Conservation (phyloP, 1,140 invertebrate genomes). For the Adoxophyes honmai region DNA sequence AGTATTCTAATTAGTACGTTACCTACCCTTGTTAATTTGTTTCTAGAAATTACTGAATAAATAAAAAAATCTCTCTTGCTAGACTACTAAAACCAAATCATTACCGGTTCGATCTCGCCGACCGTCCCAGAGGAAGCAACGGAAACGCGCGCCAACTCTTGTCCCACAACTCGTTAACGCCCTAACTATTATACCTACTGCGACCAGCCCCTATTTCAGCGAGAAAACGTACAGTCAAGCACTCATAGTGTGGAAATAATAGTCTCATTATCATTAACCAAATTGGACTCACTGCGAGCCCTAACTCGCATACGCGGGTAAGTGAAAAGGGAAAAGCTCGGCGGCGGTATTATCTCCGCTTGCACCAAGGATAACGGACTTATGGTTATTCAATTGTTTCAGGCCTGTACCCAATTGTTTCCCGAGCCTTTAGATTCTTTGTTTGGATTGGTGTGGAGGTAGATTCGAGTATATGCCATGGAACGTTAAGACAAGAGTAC, state of each 20-base stretch:
- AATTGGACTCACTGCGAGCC: conserved; percentile 8
- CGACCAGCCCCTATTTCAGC: conserved; percentile 3
- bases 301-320: neutral
- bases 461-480: too few relatives aligned
- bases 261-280: conserved; percentile 12
- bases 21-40: too few relatives aligned
- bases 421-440: too few relatives aligned
- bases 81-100: too few relatives aligned
- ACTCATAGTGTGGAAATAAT: conserved; percentile 14
- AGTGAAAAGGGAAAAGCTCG: neutral
- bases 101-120: too few relatives aligned
- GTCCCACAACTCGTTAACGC: conserved; percentile 17
- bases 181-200: conserved; percentile 13
- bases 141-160: conserved; percentile 7
- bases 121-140: neutral
- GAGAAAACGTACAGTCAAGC: conserved; percentile 10
- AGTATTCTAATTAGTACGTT: too few relatives aligned
- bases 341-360: neutral
- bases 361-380: neutral
- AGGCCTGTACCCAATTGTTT: too few relatives aligned
- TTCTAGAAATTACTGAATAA: too few relatives aligned
- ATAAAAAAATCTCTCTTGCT: too few relatives aligned
- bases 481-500: too few relatives aligned
- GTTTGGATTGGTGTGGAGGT: too few relatives aligned
- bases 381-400: neutral